A percentile compares a stretch with the other conserved stretches of the same genome.
Evolutionary conservation across 2,888 invertebrate genomes (phyloP).

Genomic region (Melanotus villosus): DNA sequence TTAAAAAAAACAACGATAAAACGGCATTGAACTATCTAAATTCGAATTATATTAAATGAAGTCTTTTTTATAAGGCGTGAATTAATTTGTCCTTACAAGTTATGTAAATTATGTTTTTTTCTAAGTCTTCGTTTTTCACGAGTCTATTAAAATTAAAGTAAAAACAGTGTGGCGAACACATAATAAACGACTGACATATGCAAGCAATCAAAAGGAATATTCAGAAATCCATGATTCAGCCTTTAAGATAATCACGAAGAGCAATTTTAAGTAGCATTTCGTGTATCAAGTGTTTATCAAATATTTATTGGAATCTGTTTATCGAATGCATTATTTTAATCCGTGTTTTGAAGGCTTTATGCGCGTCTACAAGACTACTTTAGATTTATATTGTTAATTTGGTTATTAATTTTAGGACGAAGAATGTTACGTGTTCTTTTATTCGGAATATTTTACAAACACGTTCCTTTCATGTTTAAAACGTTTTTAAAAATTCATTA

Average conservation of each 20-base stretch:
- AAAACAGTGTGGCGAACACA: neutral
- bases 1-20: no score
- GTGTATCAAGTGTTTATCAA: constrained; percentile 67
- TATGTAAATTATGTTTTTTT: no score
- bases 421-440: no score
- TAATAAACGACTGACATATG: neutral
- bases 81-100: no score
- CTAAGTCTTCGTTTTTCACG: no score
- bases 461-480: no score
- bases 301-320: constrained; percentile 68
- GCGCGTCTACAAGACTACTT: constrained; percentile 65
- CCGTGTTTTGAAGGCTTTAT: constrained; percentile 67
- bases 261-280: constrained; percentile 68
- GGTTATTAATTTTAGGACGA: constrained; percentile 22
- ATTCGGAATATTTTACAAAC: no score
- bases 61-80: no score
- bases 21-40: no score
- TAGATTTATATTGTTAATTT: constrained; percentile 54
- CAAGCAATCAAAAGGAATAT: constrained; percentile 32
- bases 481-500: no score
- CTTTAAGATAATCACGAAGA: constrained; percentile 49
- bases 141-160: neutral
- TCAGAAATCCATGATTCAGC: constrained; percentile 35
- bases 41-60: no score
- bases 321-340: constrained; percentile 67